Conservation (phyloP, 37 sponge, comb jelly and placozoan genomes). For the Petrosia ficiformis region DNA sequence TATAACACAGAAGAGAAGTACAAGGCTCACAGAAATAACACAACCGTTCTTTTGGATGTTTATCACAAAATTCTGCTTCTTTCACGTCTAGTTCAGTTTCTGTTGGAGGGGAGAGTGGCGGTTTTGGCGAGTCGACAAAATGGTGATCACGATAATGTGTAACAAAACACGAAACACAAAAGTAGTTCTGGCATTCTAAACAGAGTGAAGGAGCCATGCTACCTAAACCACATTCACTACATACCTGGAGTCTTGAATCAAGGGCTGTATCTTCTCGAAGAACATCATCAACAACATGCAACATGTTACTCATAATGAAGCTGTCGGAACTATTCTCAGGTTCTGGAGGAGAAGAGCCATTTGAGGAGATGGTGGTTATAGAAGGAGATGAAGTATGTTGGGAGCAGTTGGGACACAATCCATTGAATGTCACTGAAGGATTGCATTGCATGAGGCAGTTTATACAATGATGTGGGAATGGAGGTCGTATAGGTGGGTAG, state of each 20-base stretch:
- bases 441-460: too few species aligned
- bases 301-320: conserved; percentile 40
- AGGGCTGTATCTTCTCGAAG: conserved; percentile 1
- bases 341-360: background rate
- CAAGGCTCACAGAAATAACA: conserved; percentile 46
- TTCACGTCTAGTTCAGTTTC: background rate
- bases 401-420: conserved; percentile 29
- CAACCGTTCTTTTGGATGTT: conserved; percentile 34
- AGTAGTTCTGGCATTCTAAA: conserved; percentile 47
- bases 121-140: conserved; percentile 11
- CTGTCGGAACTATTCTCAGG: background rate
- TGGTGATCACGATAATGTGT: conserved; percentile 34
- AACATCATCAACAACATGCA: conserved; percentile 30
- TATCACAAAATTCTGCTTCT: background rate
- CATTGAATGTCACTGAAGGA: too few species aligned
- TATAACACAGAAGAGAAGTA: conserved; percentile 22
- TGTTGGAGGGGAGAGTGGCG: background rate
- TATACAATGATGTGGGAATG: too few species aligned
- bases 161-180: conserved; percentile 32
- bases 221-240: background rate
- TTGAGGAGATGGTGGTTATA: too few species aligned
- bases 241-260: background rate
- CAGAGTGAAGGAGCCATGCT: conserved; percentile 9
- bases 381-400: background rate
- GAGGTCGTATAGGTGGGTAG: background rate